Evolutionary conservation across 2,888 invertebrate species (phyloP), one percentile per base, ranked within the genome.

Genomic region (Rhamnusium bicolor): DNA sequence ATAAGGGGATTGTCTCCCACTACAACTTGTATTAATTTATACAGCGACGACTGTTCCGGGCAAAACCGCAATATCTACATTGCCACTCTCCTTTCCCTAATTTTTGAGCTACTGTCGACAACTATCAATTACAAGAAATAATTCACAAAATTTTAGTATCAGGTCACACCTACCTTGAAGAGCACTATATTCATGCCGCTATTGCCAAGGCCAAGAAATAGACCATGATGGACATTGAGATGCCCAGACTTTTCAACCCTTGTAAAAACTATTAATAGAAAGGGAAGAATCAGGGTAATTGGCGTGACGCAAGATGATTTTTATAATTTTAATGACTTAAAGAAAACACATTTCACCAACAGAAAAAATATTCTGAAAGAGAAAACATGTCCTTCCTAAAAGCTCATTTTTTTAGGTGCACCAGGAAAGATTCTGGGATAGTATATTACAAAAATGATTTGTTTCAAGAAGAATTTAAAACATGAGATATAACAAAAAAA

Each of bases 41-140:
- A 40, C 47, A 69, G 69, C 19, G 60, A 69, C 60, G 60, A 58
- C 19, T 69, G 69, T 51, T 60, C 69, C 21, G 69, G 69, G 10
- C 69, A 69, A 27, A 69, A 29, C 14, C 58, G 46, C 60, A 69
- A 69, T 10, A 32, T 69, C n/a, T 60, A 60, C 60, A n/a, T 69
- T 60, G 27, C 60, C 10, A 40, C 46, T 16, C n/a, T 56, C 5
- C 21, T 19, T 19, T 24, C 24, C 6, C 6, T 24, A 24, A 24
- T 24, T 24, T 24, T 24, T 24, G 24, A 24, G 24, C 6, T 24
- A 24, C 24, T 24, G 24, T 6, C 24, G 6, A 6, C 24, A 2
- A 24, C 6, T 24, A 24, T 24, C 24, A 24, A 6, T 24, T 24
- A 6, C 24, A 62, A 62, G 63, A 62, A 62, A 62, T 62, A 10